phyloP scores from a whole-genome alignment of 2,113 vertebrate genomes.

The Tachysurus vachellii region DNA sequence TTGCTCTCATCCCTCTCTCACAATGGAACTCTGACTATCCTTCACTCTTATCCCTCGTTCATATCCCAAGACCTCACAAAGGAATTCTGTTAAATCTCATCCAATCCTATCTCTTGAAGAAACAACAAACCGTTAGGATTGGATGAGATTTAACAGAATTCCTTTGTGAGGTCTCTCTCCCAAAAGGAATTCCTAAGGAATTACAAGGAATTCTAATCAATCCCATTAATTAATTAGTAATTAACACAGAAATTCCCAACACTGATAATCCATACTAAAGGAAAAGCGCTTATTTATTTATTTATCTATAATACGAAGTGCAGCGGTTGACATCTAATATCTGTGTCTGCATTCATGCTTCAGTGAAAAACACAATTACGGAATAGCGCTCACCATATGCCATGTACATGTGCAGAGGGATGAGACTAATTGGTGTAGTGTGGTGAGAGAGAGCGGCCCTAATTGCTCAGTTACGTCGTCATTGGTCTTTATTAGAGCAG shows the following conservation, averaged over 20 bases:
- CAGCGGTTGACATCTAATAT: slow-evolving; percentile 7
- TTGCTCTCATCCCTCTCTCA: neutral
- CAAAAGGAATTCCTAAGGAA: neutral
- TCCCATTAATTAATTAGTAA: neutral
- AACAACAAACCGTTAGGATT: neutral
- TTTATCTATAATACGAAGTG: neutral
- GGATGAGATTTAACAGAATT: neutral
- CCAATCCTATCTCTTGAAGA: neutral
- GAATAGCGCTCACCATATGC: slow-evolving; percentile 2
- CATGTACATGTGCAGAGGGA: slow-evolving; percentile 5
- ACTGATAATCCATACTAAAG: neutral
- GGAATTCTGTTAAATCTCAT: neutral
- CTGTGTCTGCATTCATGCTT: neutral
- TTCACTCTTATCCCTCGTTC: no score
- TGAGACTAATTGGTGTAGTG: slow-evolving; percentile 5
- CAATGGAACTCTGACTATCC: neutral
- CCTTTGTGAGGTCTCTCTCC: neutral
- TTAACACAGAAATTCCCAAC: neutral
- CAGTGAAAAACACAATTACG: slow-evolving; percentile 12
- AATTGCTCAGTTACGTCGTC: slow-evolving; percentile 29
- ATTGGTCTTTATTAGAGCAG: slow-evolving; percentile 37
- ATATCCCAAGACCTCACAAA: neutral
- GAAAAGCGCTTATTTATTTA: neutral
- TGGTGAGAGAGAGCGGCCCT: slow-evolving; percentile 5
- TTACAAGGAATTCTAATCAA: neutral